A percentile compares a stretch with the other conserved stretches of the same genome.
Evolutionary conservation across 92 coral and sea anemone species (phyloP).

Genomic region (Montipora capitata): DNA sequence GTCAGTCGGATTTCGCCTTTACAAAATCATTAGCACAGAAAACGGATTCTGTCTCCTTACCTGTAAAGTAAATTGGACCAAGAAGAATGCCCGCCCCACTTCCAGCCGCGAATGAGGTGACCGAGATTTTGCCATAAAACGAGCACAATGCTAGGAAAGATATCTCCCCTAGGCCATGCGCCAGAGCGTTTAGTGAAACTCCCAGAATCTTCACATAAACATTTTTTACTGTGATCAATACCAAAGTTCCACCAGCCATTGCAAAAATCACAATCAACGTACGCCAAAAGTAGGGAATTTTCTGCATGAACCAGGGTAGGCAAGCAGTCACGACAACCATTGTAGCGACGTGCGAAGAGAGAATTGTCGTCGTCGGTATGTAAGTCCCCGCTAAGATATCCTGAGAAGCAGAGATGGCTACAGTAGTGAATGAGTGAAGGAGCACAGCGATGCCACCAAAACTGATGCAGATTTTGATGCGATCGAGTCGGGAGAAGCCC

Average conservation of each 20-base stretch:
- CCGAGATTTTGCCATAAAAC: conserved; percentile 79
- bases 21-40: too few species aligned
- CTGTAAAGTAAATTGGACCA: conserved; percentile 87
- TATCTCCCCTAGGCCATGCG: conserved; percentile 89
- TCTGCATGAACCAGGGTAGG: conserved; percentile 90
- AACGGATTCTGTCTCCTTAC: conserved; percentile 30
- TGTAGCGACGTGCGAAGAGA: conserved; percentile 86
- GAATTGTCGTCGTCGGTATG: conserved; percentile 84
- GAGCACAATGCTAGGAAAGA: conserved; percentile 87
- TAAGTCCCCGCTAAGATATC: conserved; percentile 88
- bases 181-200: conserved; percentile 82
- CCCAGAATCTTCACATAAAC: conserved; percentile 85
- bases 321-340: conserved; percentile 75
- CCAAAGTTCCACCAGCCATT: conserved; percentile 81
- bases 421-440: conserved; percentile 74
- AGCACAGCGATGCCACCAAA: conserved; percentile 82
- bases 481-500: conserved; percentile 49
- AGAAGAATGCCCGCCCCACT: conserved; percentile 88
- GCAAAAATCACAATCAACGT: conserved; percentile 77
- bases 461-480: conserved; percentile 73
- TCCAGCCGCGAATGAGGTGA: conserved; percentile 89
- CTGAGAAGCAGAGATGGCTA: conserved; percentile 85
- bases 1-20: too few species aligned
- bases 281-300: conserved; percentile 78
- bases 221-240: conserved; percentile 73